Conservation (phyloP, 2,888 invertebrate species). For the Lithosia quadra region DNA sequence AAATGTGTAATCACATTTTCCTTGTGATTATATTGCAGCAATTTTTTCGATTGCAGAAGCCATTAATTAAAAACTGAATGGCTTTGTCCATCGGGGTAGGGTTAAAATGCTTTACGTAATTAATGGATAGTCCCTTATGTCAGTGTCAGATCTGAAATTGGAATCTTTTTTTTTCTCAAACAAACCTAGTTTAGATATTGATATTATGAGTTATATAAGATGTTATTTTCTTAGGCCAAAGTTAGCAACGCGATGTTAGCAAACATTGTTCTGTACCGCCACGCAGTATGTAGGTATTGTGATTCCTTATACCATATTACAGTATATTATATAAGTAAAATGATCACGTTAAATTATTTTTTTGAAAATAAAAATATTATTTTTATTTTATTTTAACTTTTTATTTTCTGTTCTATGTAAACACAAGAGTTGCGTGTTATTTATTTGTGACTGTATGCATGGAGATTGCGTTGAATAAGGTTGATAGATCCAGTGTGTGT, state of each 20-base stretch:
- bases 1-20: no score
- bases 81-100: not conserved
- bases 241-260: conserved; percentile 48
- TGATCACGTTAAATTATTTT: conserved; percentile 22
- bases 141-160: conserved; percentile 9
- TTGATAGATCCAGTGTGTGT: conserved; percentile 43
- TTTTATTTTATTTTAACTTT: conserved; percentile 10
- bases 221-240: conserved; percentile 21
- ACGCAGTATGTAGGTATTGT: conserved; percentile 56
- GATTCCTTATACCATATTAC: conserved; percentile 26
- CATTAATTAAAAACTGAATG: no score
- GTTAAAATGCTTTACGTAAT: not conserved
- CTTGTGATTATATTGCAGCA: no score
- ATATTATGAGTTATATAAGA: conserved; percentile 36
- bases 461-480: conserved; percentile 49
- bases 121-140: not conserved
- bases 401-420: conserved; percentile 9
- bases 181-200: conserved; percentile 38
- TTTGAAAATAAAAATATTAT: conserved; percentile 20
- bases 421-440: conserved; percentile 28
- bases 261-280: conserved; percentile 58
- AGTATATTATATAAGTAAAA: conserved; percentile 16
- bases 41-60: no score
- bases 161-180: conserved; percentile 14
- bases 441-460: conserved; percentile 45